phyloP scores from a whole-genome alignment of 2,113 vertebrate species.

The Ctenomys sociabilis region DNA sequence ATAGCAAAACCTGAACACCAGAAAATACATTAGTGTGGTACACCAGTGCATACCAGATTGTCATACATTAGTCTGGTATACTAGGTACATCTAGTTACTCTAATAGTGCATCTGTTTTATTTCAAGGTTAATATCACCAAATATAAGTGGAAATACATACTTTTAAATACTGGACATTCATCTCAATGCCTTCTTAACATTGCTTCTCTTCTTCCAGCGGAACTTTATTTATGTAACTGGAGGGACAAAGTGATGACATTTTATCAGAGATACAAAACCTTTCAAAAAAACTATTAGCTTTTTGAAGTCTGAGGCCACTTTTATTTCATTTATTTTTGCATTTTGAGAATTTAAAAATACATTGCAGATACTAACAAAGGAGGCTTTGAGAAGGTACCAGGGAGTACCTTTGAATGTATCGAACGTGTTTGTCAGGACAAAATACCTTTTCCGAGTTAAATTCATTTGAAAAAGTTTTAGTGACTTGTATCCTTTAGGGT shows the following conservation, averaged over 20 bases:
- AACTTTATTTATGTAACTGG: slow-evolving; percentile 18
- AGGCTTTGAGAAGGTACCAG: background rate
- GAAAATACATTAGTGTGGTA: background rate
- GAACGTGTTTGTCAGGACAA: background rate
- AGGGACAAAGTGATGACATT: slow-evolving; percentile 10
- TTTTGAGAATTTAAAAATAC: slow-evolving; percentile 34
- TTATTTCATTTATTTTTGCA: slow-evolving; percentile 51
- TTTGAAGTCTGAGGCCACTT: background rate
- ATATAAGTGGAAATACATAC: background rate
- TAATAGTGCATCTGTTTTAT: background rate
- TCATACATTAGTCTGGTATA: background rate
- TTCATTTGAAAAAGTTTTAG: slow-evolving; percentile 39
- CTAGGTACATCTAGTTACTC: background rate
- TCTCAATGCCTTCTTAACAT: background rate
- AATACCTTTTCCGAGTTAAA: slow-evolving; percentile 17
- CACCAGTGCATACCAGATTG: background rate
- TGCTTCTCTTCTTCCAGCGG: background rate
- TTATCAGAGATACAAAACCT: background rate
- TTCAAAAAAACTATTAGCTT: background rate
- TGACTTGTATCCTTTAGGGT: background rate
- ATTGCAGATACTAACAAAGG: background rate
- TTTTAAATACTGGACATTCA: slow-evolving; percentile 37
- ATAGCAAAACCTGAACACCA: slow-evolving; percentile 20
- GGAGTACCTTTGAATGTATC: background rate
- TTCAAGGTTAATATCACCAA: background rate